phyloP scores from a whole-genome alignment of 2,888 invertebrate species.

The Colostygia pectinataria region DNA sequence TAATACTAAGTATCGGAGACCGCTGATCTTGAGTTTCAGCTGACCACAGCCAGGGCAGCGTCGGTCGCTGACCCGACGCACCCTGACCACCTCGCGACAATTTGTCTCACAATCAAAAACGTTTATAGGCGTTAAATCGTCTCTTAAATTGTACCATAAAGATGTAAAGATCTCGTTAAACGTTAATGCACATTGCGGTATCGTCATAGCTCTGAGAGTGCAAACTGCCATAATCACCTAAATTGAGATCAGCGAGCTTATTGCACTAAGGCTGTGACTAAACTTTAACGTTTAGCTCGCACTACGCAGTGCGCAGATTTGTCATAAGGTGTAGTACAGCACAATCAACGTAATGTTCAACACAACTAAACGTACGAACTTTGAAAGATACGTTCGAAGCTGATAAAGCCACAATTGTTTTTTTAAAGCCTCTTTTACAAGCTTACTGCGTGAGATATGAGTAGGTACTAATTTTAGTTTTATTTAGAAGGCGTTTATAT shows the following conservation, averaged over 20 bases:
- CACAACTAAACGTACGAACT: no score
- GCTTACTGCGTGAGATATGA: no score
- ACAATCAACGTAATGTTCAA: no score
- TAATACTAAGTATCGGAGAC: constrained; percentile 29
- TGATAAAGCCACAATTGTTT: no score
- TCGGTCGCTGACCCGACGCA: constrained; percentile 66
- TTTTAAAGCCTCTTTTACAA: no score
- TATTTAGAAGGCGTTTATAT: no score
- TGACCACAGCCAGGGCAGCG: constrained; percentile 62
- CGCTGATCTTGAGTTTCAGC: constrained; percentile 71
- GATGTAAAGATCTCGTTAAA: constrained; percentile 65
- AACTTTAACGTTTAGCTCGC: no score
- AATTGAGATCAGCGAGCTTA: background rate
- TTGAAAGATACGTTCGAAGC: no score
- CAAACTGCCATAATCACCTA: constrained; percentile 5
- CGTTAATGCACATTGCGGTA: constrained; percentile 61
- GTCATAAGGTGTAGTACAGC: no score
- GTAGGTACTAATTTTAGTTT: no score
- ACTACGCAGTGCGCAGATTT: no score
- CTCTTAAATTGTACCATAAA: constrained; percentile 64
- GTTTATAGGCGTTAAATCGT: constrained; percentile 72
- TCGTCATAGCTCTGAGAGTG: constrained; percentile 43
- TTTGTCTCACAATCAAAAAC: constrained; percentile 64
- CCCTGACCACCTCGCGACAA: constrained; percentile 57
- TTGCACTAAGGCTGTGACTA: no score